phyloP scores from a whole-genome alignment of 2,797 vertebrate species.

The Epinephelus coioides region DNA sequence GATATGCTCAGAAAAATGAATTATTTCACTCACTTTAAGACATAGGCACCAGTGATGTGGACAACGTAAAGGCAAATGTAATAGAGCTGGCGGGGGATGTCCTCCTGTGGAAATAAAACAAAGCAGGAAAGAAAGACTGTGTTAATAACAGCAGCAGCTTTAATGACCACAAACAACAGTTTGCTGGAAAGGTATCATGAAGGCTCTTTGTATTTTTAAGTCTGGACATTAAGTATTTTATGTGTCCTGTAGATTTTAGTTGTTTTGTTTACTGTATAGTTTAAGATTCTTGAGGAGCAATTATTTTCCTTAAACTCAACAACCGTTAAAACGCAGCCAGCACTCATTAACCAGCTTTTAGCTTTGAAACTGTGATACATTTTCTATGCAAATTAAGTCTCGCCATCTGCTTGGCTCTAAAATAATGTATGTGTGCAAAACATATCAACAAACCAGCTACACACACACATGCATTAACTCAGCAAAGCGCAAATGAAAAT shows the following conservation, averaged over 20 bases:
- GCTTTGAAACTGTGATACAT: background rate
- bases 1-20: background rate
- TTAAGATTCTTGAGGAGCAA: background rate
- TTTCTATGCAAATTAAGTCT: constrained; percentile 14
- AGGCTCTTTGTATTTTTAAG: background rate
- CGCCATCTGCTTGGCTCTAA: background rate
- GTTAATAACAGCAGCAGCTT: constrained; percentile 1
- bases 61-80: constrained; percentile 91
- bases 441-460: background rate
- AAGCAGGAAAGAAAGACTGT: constrained; percentile 1
- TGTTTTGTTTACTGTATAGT: background rate
- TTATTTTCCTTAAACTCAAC: background rate
- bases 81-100: constrained; percentile 91
- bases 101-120: constrained; percentile 82
- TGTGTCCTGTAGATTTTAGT: background rate
- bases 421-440: background rate
- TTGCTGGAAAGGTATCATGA: background rate
- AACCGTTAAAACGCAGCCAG: background rate
- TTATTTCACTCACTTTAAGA: constrained; percentile 88
- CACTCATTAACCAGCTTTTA: constrained; percentile 2
- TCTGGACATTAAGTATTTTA: background rate
- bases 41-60: constrained; percentile 90
- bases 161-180: background rate
- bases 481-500: background rate
- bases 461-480: background rate